Evolutionary conservation across 92 coral and sea anemone genomes (phyloP).

Genomic region (Heteractis magnifica): DNA sequence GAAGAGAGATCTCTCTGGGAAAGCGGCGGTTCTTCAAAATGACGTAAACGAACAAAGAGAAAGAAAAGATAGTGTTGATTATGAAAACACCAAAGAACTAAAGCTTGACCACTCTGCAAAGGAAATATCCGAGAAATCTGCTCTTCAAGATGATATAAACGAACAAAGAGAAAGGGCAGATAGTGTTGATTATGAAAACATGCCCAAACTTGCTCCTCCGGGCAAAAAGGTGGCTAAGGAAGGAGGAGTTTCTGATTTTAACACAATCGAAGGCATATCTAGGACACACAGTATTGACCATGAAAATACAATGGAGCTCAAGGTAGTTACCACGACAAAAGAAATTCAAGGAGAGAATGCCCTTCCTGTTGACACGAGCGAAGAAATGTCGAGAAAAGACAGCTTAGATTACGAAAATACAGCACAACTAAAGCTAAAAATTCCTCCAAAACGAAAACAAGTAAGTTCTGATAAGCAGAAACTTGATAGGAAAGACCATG

Average conservation of each 20-base stretch:
- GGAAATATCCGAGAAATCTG: neutral
- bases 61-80: constrained; percentile 8
- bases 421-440: neutral
- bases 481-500: neutral
- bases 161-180: neutral
- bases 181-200: constrained; percentile 1
- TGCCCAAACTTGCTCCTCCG: no score
- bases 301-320: constrained; percentile 6
- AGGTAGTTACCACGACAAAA: no score
- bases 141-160: neutral
- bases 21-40: neutral
- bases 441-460: neutral
- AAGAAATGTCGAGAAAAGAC: no score
- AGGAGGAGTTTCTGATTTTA: no score
- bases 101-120: neutral
- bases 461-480: neutral
- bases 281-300: constrained; percentile 9
- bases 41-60: neutral
- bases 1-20: neutral
- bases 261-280: no score
- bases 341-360: no score
- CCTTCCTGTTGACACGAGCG: no score
- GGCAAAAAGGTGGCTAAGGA: no score
- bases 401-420: constrained; percentile 15
- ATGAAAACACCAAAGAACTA: constrained; percentile 23